A percentile compares a stretch with the other conserved stretches of the same genome.
Evolutionary conservation across 2,113 vertebrate species (phyloP).

Genomic region (Glareola pratincola): DNA sequence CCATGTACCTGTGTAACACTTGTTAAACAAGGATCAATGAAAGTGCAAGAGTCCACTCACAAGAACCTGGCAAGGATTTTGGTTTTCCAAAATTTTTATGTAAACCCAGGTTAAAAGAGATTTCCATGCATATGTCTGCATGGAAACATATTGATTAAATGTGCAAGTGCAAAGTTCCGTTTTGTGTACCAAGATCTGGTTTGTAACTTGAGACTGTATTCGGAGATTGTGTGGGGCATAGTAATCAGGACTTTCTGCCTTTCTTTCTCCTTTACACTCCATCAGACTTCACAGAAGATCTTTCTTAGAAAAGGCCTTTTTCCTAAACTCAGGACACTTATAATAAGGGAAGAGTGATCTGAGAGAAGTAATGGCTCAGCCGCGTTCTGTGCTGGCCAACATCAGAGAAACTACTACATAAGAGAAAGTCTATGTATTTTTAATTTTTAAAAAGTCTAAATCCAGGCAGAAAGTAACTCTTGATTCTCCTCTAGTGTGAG

Average conservation of each 20-base stretch:
- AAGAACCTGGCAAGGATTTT: neutral
- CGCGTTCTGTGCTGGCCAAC: neutral
- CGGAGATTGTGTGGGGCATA: neutral
- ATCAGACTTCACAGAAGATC: neutral
- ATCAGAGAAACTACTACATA: neutral
- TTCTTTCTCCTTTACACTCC: neutral
- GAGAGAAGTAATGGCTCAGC: neutral
- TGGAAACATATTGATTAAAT: neutral
- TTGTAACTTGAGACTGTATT: neutral
- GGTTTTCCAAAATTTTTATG: neutral
- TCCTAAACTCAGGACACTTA: neutral
- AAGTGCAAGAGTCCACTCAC: neutral
- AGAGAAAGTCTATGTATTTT: neutral
- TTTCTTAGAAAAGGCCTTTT: neutral
- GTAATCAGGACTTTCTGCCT: neutral
- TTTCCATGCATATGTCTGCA: neutral
- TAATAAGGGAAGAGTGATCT: neutral
- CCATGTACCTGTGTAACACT: neutral
- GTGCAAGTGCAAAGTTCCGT: neutral
- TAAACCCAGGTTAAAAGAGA: neutral
- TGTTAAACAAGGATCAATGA: neutral
- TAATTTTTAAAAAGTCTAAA: neutral
- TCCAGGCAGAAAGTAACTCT: neutral
- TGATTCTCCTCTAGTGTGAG: neutral
- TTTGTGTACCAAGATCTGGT: neutral